Conservation (phyloP, 2,113 vertebrate species). For the Lamprologus speciosus region DNA sequence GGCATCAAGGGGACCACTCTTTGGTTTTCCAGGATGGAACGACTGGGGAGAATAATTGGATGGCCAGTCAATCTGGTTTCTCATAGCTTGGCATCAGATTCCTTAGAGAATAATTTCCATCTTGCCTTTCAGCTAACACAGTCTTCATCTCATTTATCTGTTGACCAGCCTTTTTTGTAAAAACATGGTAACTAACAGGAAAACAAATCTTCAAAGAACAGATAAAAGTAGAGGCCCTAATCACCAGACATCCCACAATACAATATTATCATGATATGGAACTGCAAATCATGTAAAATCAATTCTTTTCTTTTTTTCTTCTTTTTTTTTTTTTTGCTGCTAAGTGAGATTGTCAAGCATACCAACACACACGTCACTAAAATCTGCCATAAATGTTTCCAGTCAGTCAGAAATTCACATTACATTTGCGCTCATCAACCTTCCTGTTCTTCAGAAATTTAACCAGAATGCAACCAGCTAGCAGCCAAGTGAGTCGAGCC, state of each 20-base stretch:
- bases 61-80: background rate
- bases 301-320: accelerated
- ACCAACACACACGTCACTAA: background rate
- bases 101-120: background rate
- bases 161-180: background rate
- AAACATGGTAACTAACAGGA: background rate
- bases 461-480: background rate
- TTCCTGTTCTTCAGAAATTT: background rate
- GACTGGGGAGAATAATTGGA: background rate
- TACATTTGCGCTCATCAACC: accelerated
- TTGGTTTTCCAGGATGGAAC: background rate
- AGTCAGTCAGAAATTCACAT: background rate
- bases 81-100: background rate
- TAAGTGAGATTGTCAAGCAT: background rate
- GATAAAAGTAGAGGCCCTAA: background rate
- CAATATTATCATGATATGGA: background rate
- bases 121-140: background rate
- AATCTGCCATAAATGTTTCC: background rate
- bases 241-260: background rate
- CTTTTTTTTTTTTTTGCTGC: accelerated
- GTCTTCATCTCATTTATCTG: background rate
- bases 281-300: background rate
- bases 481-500: background rate
- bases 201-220: background rate
- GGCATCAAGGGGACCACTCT: background rate